Evolutionary conservation across 2,888 invertebrate species (phyloP), one percentile per base, ranked within the genome.

Genomic region (Pherbina coryleti): DNA sequence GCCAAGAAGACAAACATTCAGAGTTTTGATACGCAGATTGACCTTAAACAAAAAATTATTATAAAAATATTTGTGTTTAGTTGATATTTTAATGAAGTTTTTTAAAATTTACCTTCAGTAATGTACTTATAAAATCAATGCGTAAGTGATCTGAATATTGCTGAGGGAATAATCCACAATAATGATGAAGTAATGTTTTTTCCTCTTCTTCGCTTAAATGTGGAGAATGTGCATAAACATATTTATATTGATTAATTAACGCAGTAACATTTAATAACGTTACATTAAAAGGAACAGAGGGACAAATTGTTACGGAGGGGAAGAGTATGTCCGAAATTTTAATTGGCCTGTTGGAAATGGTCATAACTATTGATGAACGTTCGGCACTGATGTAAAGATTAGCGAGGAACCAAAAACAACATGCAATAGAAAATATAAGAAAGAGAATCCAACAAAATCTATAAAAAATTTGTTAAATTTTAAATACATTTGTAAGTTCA

Each of bases 281-380:
- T 53, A 53, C 19, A 19, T 53, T 53, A 19, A 53, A 53, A n/a
- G 53, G 53, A 53, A 53, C 19, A 17, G 53, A 5, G 7, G 53
- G 53, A 7, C 53, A 69, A 4, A 69, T 49, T 5, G 49, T 49
- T 22, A 69, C 11, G 14, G 44, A 49, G 5, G 69, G 69, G 22
- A 69, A 69, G 5, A n/a, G 44, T 22, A 69, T 69, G 22, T 69
- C 49, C 14, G 69, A 69, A 22, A 69, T 69, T 49, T 49, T 69
- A n/a, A 49, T 49, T 3, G 69, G 69, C 14, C 51, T 37, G 44
- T 69, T 69, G 17, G 69, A 69, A n/a, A 69, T 69, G 49, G 69
- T 69, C 22, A 69, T 22, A 22, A 69, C 49, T n/a, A 69, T 69
- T n/a, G 69, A 69, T 0, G 44, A 49, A n/a, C 28, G 44, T 14